Conservation (phyloP, 2,113 vertebrate genomes). For the Polyodon spathula region DNA sequence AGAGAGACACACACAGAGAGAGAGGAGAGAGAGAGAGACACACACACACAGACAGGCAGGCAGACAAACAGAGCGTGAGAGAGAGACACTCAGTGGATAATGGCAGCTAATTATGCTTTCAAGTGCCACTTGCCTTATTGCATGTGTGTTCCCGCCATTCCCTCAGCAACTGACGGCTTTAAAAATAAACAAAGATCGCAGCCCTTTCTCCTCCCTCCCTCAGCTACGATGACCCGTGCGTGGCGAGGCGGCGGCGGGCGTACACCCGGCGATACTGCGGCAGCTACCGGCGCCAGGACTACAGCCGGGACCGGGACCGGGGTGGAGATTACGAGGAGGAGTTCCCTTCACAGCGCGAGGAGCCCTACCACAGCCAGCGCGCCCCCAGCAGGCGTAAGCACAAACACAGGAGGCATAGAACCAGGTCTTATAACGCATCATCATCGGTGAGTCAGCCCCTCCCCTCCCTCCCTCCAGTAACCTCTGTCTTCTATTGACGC, state of each 20-base stretch:
- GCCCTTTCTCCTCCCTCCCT: slow-evolving; percentile 9
- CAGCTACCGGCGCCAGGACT: slow-evolving; percentile 74
- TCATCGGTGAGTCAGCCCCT: slow-evolving; percentile 91
- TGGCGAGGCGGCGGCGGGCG: slow-evolving; percentile 67
- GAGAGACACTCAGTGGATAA: neutral
- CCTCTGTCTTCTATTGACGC: too few species aligned
- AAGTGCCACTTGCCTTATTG: neutral
- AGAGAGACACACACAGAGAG: slow-evolving; percentile 47
- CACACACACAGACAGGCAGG: too few species aligned
- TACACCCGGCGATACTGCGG: slow-evolving; percentile 80
- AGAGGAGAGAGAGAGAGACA: too few species aligned
- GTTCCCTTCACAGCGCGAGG: slow-evolving; percentile 64
- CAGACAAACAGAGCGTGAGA: slow-evolving; percentile 57
- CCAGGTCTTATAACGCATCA: slow-evolving; percentile 92
- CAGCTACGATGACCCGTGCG: slow-evolving; percentile 77
- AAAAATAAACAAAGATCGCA: neutral
- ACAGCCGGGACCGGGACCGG: slow-evolving; percentile 66
- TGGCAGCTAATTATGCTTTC: neutral
- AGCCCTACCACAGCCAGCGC: slow-evolving; percentile 72
- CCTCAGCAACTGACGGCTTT: neutral
- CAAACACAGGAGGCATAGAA: slow-evolving; percentile 87
- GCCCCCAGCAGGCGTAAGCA: slow-evolving; percentile 94
- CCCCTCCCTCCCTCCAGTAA: too few species aligned
- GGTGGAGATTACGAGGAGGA: slow-evolving; percentile 74
- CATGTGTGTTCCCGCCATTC: neutral